A percentile compares a stretch with the other conserved stretches of the same genome.
phyloP scores from a whole-genome alignment of 1,140 invertebrate genomes.

The Nylanderia fulva region DNA sequence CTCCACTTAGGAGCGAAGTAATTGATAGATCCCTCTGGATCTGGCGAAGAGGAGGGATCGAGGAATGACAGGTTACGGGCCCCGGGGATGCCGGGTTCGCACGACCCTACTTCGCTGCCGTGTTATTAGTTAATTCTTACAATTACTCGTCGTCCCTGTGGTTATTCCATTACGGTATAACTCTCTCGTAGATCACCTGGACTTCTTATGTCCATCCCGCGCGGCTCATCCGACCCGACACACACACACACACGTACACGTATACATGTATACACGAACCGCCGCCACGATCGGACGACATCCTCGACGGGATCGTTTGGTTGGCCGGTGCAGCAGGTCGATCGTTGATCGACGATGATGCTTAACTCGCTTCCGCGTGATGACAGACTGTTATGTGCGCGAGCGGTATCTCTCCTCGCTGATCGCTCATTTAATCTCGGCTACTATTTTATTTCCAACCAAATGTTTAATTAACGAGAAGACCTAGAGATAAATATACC shows the following conservation, averaged over 20 bases:
- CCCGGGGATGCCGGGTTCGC: slow-evolving; percentile 78
- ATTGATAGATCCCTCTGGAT: slow-evolving; percentile 79
- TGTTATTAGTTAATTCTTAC: slow-evolving; percentile 82
- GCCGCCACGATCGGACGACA: slow-evolving; percentile 46
- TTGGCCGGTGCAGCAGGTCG: slow-evolving; percentile 8
- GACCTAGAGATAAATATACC: background rate
- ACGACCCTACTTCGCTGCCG: slow-evolving; percentile 80
- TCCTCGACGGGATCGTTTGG: slow-evolving; percentile 29
- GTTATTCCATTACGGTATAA: slow-evolving; percentile 80
- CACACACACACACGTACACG: background rate
- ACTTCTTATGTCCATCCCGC: slow-evolving; percentile 27
- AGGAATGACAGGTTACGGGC: slow-evolving; percentile 79
- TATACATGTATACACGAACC: background rate
- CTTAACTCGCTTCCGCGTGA: slow-evolving; percentile 24
- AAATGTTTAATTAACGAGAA: slow-evolving; percentile 13
- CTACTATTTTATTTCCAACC: background rate
- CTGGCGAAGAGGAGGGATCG: slow-evolving; percentile 73
- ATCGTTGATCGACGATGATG: background rate
- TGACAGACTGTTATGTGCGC: slow-evolving; percentile 23
- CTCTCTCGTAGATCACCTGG: slow-evolving; percentile 76
- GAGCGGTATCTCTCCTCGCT: slow-evolving; percentile 20
- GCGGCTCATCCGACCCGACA: background rate
- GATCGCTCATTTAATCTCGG: slow-evolving; percentile 16
- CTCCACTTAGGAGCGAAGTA: slow-evolving; percentile 76
- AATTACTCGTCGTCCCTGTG: slow-evolving; percentile 80